A percentile compares a stretch with the other conserved stretches of the same genome.
Evolutionary conservation across 2,888 invertebrate species (phyloP).

Genomic region (Lampropteryx suffumata): DNA sequence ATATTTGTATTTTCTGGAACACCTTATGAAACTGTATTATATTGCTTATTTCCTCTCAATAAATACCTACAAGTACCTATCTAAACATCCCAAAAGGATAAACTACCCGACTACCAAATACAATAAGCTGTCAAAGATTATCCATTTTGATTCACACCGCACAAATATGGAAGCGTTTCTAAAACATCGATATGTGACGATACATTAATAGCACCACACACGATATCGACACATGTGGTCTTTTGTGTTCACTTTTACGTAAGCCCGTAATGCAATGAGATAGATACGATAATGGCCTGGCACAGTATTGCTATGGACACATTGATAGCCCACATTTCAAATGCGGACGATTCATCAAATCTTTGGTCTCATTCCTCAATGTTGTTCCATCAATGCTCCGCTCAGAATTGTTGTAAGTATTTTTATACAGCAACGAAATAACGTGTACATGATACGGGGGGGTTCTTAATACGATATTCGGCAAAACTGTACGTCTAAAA

Average conservation of each 20-base stretch:
- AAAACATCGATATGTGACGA: conserved; percentile 62
- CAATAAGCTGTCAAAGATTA: conserved; percentile 17
- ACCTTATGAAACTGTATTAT: no score
- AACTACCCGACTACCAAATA: conserved; percentile 5
- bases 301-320: conserved; percentile 53
- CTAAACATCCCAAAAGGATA: no score
- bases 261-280: conserved; percentile 9
- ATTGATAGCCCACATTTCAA: conserved; percentile 65
- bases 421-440: no score
- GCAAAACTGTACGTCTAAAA: no score
- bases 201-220: conserved; percentile 59
- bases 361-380: conserved; percentile 69
- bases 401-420: conserved; percentile 40
- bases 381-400: conserved; percentile 49
- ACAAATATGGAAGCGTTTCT: conserved; percentile 40
- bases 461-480: no score
- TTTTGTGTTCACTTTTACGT: not conserved
- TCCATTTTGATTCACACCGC: conserved; percentile 29
- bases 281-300: conserved; percentile 22
- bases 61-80: no score
- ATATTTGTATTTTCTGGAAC: no score
- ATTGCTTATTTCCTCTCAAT: no score
- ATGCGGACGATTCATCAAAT: conserved; percentile 69
- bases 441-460: no score
- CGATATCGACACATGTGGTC: conserved; percentile 48